Percentiles rank a stretch among this genome's conserved stretches.
These are phyloP conservation scores for Philaethria dido DNA, from an alignment of 2,888 invertebrate species.

Conservation along the genomic window DNA sequence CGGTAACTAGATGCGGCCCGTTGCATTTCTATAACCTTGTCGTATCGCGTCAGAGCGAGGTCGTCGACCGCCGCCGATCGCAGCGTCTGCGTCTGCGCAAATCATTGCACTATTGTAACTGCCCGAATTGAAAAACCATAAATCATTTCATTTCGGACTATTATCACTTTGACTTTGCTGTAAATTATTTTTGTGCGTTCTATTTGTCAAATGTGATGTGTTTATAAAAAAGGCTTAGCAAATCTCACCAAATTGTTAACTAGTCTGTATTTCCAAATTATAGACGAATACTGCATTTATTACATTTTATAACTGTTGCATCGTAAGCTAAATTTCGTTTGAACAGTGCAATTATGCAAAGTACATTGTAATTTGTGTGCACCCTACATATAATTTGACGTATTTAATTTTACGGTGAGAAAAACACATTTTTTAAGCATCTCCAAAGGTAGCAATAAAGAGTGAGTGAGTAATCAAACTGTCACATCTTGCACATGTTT, in stretches of 20 bases:
- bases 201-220: conserved; percentile 3
- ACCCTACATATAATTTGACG: neutral
- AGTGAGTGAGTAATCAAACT: conserved; percentile 41
- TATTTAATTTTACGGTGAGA: neutral
- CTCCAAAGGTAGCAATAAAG: conserved; percentile 13
- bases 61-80: conserved; percentile 29
- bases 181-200: conserved; percentile 23
- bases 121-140: conserved; percentile 42
- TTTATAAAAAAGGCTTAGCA: neutral
- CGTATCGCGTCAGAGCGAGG: conserved; percentile 26
- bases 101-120: conserved; percentile 39
- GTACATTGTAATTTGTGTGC: neutral
- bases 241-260: neutral
- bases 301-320: neutral
- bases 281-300: neutral
- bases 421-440: conserved; percentile 23
- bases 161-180: conserved; percentile 43
- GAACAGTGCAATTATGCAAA: neutral
- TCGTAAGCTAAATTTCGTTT: neutral
- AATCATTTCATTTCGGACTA: conserved; percentile 44
- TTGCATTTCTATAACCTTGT: conserved; percentile 41
- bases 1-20: conserved; percentile 54
- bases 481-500: conserved; percentile 47
- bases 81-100: conserved; percentile 39
- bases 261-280: neutral